Evolutionary conservation across 2,888 invertebrate species (phyloP), one percentile per base, ranked within the genome.

Genomic region (Fabriciana adippe): DNA sequence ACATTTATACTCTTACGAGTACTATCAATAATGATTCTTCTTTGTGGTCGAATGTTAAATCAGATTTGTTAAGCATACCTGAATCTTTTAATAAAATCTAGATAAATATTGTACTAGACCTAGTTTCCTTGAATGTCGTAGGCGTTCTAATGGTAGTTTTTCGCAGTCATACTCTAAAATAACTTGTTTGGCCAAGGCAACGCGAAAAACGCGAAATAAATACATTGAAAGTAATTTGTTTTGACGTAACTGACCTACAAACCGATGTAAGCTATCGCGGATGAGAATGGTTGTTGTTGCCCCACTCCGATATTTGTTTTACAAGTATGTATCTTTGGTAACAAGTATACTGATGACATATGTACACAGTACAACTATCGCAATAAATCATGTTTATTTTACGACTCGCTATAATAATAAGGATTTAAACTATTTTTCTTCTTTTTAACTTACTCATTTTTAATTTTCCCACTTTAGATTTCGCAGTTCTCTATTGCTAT

Each of bases 181-280:
- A 67, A 51, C 11, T 45, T 50, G 4, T 64, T 53, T 50, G 11
- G 11, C 53, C 67, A 53, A 54, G 57, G 35, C 35, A 47, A 55
- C 41, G 15, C 48, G 53, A 59, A 66, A 64, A 60, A 64, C 55
- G 11, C 16, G 41, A 41, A 60, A 51, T 63, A 62, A 62, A 67
- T 53, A 67, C 16, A 31, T 31, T 16, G 21, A 55, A 59, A 67
- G 59, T 41, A 35, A 64, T 73, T 72, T 73, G 73, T 75, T 74
- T 74, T 64, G 71, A 73, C 70, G 73, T 72, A 66, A 69, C 72
- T 74, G 74, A 75, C 75, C 75, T 75, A 75, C 72, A 74, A 71
- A 74, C 51, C 50, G 60, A 62, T 16, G 66, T 72, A 65, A 70
- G 57, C 66, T 73, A 63, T 60, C 50, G 41, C 4, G 47, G 59